Evolutionary conservation across 2,888 invertebrate genomes (phyloP).

Genomic region (Erynnis tages): DNA sequence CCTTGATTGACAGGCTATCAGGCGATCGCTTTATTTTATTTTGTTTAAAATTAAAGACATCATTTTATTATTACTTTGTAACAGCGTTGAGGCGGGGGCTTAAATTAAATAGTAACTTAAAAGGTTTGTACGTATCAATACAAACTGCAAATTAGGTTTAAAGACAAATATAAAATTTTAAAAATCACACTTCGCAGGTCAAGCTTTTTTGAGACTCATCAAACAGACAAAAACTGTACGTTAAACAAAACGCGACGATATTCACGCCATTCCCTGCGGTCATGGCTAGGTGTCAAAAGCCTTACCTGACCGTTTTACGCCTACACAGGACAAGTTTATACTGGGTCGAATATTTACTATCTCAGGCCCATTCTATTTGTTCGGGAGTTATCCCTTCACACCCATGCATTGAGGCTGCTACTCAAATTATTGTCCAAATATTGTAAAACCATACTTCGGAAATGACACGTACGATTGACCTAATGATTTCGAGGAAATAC

Average conservation of each 20-base stretch:
- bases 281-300: slow-evolving; percentile 78
- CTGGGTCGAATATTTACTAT: slow-evolving; percentile 61
- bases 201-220: slow-evolving; percentile 47
- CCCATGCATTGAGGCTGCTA: slow-evolving; percentile 60
- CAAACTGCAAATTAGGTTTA: slow-evolving; percentile 2
- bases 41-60: slow-evolving; percentile 8
- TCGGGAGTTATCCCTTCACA: slow-evolving; percentile 77
- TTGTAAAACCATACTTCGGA: slow-evolving; percentile 49
- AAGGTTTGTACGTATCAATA: no score
- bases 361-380: slow-evolving; percentile 68
- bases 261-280: slow-evolving; percentile 64
- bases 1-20: slow-evolving; percentile 50
- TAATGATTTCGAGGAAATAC: slow-evolving; percentile 18
- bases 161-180: slow-evolving; percentile 38
- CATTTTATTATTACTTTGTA: background rate
- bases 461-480: slow-evolving; percentile 48
- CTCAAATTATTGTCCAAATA: slow-evolving; percentile 71
- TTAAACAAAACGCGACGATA: slow-evolving; percentile 72
- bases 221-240: slow-evolving; percentile 62
- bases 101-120: no score
- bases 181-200: slow-evolving; percentile 47
- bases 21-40: slow-evolving; percentile 34
- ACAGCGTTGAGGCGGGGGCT: no score
- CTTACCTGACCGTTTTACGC: slow-evolving; percentile 74
- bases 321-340: slow-evolving; percentile 58